Evolutionary conservation across 2,888 invertebrate species (phyloP).

Genomic region (Cistogaster globosa): DNA sequence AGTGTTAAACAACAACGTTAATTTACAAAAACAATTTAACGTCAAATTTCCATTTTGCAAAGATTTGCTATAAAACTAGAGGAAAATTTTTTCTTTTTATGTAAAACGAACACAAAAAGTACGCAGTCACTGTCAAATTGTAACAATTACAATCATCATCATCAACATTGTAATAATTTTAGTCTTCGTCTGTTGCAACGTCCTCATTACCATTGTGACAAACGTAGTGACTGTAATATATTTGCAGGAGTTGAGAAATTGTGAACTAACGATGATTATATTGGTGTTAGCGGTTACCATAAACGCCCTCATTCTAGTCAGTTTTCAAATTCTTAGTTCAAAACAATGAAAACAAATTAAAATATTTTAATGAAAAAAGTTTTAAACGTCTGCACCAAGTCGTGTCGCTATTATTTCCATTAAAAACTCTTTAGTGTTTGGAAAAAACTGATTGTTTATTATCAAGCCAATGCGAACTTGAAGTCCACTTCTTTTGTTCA

Average conservation of each 20-base stretch:
- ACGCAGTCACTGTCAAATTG: constrained; percentile 46
- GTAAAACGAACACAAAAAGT: constrained; percentile 17
- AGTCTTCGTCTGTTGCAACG: constrained; percentile 16
- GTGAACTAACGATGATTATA: constrained; percentile 22
- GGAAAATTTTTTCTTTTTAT: constrained; percentile 47
- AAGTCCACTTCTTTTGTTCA: neutral
- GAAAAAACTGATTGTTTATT: too few species aligned
- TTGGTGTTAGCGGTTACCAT: constrained; percentile 40
- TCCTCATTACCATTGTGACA: constrained; percentile 8
- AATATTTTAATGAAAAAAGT: constrained; percentile 74
- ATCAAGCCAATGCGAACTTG: neutral
- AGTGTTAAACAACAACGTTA: constrained; percentile 54
- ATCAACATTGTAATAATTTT: neutral
- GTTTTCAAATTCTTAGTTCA: constrained; percentile 48
- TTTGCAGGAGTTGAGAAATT: neutral
- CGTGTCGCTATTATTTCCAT: constrained; percentile 46
- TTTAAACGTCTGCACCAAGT: constrained; percentile 53
- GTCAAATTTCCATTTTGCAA: constrained; percentile 61
- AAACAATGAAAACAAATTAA: constrained; percentile 72
- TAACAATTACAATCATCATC: constrained; percentile 10
- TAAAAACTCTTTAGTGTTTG: constrained; percentile 39
- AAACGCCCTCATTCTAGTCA: neutral
- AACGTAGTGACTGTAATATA: constrained; percentile 10
- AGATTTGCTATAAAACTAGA: constrained; percentile 60
- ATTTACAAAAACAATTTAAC: constrained; percentile 64